Percentiles rank a stretch among this genome's conserved stretches.
Evolutionary conservation across 2,888 invertebrate species (phyloP).

Genomic region (Elegia similella): DNA sequence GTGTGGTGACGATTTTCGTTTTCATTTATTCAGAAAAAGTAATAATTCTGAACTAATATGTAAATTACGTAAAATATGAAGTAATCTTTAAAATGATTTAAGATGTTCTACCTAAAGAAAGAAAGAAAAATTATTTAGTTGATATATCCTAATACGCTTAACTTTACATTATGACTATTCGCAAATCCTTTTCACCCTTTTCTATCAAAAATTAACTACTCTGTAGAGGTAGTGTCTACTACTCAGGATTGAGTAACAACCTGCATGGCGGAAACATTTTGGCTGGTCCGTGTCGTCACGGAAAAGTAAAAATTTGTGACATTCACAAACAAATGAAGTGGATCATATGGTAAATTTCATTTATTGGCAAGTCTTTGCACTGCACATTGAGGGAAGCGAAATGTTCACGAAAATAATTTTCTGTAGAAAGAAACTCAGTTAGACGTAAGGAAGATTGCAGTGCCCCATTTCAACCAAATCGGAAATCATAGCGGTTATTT

Average conservation of each 20-base stretch:
- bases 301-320: slow-evolving; percentile 58
- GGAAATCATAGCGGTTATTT: slow-evolving; percentile 54
- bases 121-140: no score
- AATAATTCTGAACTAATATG: neutral
- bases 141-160: no score
- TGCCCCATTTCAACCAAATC: slow-evolving; percentile 48
- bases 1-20: no score
- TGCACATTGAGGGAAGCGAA: slow-evolving; percentile 56
- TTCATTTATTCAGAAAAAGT: neutral
- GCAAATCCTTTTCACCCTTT: neutral
- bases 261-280: slow-evolving; percentile 12
- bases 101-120: no score
- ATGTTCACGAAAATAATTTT: slow-evolving; percentile 55
- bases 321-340: slow-evolving; percentile 72
- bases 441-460: slow-evolving; percentile 54
- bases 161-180: neutral
- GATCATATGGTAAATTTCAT: slow-evolving; percentile 77
- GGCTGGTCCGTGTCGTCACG: slow-evolving; percentile 23
- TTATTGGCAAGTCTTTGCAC: slow-evolving; percentile 72
- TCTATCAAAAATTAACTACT: neutral
- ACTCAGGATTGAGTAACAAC: neutral
- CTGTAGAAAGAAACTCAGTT: slow-evolving; percentile 31
- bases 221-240: neutral
- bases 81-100: neutral
- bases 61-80: neutral